Evolutionary conservation across 2,113 vertebrate species (phyloP), one percentile per base, ranked within the genome.

Genomic region (Channa maculata): DNA sequence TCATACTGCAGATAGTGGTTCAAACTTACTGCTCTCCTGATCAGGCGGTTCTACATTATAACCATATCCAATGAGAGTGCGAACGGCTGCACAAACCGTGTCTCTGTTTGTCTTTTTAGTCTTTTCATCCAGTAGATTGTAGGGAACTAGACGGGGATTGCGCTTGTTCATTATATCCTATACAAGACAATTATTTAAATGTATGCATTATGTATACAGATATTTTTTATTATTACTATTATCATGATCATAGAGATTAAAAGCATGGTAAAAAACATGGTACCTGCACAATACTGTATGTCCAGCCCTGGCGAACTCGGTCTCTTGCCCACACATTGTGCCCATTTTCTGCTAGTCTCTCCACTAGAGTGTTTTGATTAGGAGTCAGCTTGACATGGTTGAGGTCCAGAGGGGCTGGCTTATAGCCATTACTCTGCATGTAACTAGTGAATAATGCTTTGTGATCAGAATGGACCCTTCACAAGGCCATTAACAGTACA

Each of bases 1-100:
- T 57, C 53, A 33, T 12, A 24, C 24, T 41, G 24, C 24, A 24
- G 4, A 71, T 24, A 46, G 6, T 4, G 4, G 51, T 46, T 9
- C 15, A 76, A 60, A 92, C 94, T 93, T 88, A 98, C 97, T 93
- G 89, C 95, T 89, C 73, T 97, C 96, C 87, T 97, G 97, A 83
- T 97, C 97, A 1, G 97, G 97, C 0, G 96, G 96, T 49, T 97
- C 97, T 1, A 98, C 96, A 88, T 98, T 98, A 92, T 97, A 98
- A 58, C 97, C 97, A 0, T 98, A 97, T 75, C 97, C 96, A 1
- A 98, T 93, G 6, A 97, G 94, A 6, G 97, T 98, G 5, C 96
- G 95, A 71, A 97, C 96, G 0, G 96, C 96, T 50, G 96, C 95
- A 51, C 95, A 96, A 49, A 98, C 94, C 4, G 96, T 97, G 73